phyloP scores from a whole-genome alignment of 1,140 invertebrate species.

The Ostrea denselamellosa region DNA sequence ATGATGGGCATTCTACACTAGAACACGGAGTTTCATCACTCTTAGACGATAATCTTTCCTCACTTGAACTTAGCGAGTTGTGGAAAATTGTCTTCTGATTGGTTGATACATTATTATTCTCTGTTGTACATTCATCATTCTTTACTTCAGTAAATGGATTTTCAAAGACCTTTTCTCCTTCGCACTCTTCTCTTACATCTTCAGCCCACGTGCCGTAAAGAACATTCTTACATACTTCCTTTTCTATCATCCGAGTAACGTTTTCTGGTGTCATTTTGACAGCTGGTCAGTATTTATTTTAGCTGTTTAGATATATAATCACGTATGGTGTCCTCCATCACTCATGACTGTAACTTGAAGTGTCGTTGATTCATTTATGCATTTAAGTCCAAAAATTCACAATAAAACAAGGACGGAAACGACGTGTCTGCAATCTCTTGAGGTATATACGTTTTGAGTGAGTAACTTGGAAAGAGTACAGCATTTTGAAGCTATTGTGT shows the following conservation, averaged over 20 bases:
- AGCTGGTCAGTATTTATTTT: too few species aligned
- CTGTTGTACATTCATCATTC: not conserved
- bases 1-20: not conserved
- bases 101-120: not conserved
- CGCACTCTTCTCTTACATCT: not conserved
- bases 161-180: not conserved
- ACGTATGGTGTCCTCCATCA: too few species aligned
- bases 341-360: too few species aligned
- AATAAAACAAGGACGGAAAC: too few species aligned
- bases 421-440: too few species aligned
- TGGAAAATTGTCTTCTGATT: not conserved
- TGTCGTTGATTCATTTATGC: too few species aligned
- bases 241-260: not conserved
- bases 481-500: too few species aligned
- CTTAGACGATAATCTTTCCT: not conserved
- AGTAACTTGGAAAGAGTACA: too few species aligned
- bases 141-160: not conserved
- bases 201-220: not conserved
- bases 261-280: not conserved
- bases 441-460: too few species aligned
- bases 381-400: too few species aligned
- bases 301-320: too few species aligned
- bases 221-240: not conserved
- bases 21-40: not conserved
- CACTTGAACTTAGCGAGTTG: not conserved